Percentiles rank a stretch among this genome's conserved stretches.
Evolutionary conservation across 2,113 vertebrate genomes (phyloP).

Genomic region (Cyanoderma ruficeps): DNA sequence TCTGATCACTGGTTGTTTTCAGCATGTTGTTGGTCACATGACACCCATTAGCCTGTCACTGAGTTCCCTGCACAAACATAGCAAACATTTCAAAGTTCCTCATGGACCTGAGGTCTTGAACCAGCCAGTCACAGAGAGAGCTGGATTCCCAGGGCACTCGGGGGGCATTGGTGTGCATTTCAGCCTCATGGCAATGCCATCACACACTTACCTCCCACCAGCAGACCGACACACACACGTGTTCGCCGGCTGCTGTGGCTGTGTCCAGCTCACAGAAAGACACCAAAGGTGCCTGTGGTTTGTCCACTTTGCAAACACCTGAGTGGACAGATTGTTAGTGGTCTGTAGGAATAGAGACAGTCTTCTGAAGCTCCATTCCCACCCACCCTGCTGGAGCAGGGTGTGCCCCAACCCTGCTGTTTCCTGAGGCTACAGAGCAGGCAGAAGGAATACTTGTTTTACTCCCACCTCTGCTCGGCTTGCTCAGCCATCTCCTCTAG

Average conservation of each 20-base stretch:
- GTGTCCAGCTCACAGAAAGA: not conserved
- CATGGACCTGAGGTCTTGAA: not conserved
- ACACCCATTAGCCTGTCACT: not conserved
- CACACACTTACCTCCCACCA: not conserved
- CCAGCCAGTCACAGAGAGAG: not conserved
- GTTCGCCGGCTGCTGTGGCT: not conserved
- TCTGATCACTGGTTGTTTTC: not conserved
- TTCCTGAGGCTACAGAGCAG: slow-evolving; percentile 39
- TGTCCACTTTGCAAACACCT: not conserved
- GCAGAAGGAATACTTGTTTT: not conserved
- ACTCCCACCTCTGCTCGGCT: not conserved
- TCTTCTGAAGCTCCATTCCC: not conserved
- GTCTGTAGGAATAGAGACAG: not conserved
- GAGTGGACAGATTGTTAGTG: not conserved
- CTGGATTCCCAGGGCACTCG: not conserved
- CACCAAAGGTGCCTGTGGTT: not conserved
- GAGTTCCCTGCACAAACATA: not conserved
- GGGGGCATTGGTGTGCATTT: not conserved
- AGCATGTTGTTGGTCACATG: not conserved
- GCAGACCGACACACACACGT: fast-evolving
- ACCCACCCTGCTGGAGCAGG: not conserved
- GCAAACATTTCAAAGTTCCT: not conserved
- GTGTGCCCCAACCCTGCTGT: not conserved
- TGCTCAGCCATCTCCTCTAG: slow-evolving; percentile 2
- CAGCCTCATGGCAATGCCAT: not conserved